Conservation (phyloP, 2,888 invertebrate genomes). For the Crepidodera aurea region DNA sequence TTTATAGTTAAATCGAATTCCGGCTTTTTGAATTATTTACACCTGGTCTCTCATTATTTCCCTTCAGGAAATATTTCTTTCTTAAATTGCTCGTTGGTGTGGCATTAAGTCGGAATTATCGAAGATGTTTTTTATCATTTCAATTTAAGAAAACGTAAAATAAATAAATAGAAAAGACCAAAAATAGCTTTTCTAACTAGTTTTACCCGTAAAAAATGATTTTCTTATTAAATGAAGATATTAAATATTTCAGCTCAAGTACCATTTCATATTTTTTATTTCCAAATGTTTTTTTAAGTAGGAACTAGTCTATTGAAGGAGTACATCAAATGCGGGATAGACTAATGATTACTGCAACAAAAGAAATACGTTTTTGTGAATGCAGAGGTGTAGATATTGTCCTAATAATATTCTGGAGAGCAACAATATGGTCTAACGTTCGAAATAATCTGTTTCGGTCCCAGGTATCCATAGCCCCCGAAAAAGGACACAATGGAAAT, state of each 20-base stretch:
- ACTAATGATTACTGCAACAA: conserved; percentile 28
- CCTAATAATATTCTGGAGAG: conserved; percentile 41
- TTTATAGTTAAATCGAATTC: conserved; percentile 52
- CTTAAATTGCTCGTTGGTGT: neutral
- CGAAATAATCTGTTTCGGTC: conserved; percentile 55
- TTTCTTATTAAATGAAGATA: too few species aligned
- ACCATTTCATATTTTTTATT: neutral
- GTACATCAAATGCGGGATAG: conserved; percentile 18
- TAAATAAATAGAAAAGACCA: too few species aligned
- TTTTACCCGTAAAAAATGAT: too few species aligned
- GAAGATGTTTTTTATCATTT: neutral
- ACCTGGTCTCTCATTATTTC: conserved; percentile 41
- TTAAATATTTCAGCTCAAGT: too few species aligned
- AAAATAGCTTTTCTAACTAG: too few species aligned
- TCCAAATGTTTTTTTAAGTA: conserved; percentile 32
- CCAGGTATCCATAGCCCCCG: conserved; percentile 51
- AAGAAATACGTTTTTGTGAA: conserved; percentile 36
- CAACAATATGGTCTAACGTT: conserved; percentile 51
- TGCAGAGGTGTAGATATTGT: conserved; percentile 44
- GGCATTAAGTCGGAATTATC: neutral
- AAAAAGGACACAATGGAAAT: conserved; percentile 49
- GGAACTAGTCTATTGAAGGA: conserved; percentile 8
- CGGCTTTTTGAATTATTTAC: conserved; percentile 39
- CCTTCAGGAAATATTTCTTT: neutral
- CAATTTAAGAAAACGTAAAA: neutral